Conservation (phyloP, 2,888 invertebrate genomes). For the Eristalinus aeneus region DNA sequence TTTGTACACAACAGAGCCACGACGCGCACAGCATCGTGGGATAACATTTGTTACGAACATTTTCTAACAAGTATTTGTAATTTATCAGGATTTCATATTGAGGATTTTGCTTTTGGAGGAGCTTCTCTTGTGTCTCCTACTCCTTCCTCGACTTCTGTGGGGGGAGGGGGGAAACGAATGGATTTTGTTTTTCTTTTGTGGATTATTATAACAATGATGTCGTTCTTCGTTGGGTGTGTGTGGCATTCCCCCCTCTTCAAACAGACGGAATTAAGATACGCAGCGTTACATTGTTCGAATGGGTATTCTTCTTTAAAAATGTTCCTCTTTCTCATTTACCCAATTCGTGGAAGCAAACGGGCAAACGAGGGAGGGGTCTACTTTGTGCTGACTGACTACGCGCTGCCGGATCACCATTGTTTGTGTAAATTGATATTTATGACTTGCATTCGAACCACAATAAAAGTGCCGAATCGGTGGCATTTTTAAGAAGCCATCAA, state of each 20-base stretch:
- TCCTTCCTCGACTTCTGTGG: background rate
- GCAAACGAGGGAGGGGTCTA: slow-evolving; percentile 21
- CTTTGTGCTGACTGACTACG: slow-evolving; percentile 37
- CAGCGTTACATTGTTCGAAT: background rate
- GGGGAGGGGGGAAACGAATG: slow-evolving; percentile 6
- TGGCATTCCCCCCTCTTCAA: slow-evolving; percentile 2
- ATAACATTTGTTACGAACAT: slow-evolving; percentile 62
- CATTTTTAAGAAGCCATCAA: slow-evolving; percentile 48
- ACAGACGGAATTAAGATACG: background rate
- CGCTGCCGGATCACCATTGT: slow-evolving; percentile 45
- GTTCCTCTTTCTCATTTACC: slow-evolving; percentile 11
- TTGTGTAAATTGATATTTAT: slow-evolving; percentile 59
- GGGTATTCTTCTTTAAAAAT: slow-evolving; percentile 1
- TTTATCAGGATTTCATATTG: slow-evolving; percentile 69
- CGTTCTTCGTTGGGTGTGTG: slow-evolving; percentile 33
- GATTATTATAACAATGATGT: slow-evolving; percentile 62
- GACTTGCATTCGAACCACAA: slow-evolving; percentile 39
- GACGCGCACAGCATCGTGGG: slow-evolving; percentile 41
- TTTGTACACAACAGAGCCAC: slow-evolving; percentile 1
- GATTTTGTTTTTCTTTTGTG: slow-evolving; percentile 50
- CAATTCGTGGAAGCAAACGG: slow-evolving; percentile 16
- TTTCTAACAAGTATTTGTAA: slow-evolving; percentile 68
- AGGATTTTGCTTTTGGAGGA: slow-evolving; percentile 47
- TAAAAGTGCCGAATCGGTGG: slow-evolving; percentile 56
- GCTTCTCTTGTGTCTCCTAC: slow-evolving; percentile 4